Conservation (phyloP, 2,113 vertebrate genomes). For the cat (Felis catus) region F.catus_Fca126_mat1.0 CM031412.1:220538501-220539000, state of each 20-base stretch:
- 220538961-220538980: neutral
- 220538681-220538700: fast-evolving
- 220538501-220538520: neutral
- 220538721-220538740: neutral
- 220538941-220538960: neutral
- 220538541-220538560: neutral
- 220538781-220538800: neutral
- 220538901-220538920: neutral
- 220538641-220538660: neutral
- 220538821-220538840: neutral
- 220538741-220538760: neutral
- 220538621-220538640: neutral
- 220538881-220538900: neutral
- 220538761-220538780: neutral
- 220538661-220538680: neutral
- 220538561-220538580: neutral
- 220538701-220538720: neutral
- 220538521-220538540: neutral
- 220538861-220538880: fast-evolving
- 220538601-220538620: neutral
- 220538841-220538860: neutral
- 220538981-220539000: neutral
- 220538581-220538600: neutral
- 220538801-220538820: neutral
- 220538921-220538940: neutral